Percentiles rank a stretch among this genome's conserved stretches.
Evolutionary conservation across 2,797 vertebrate genomes (phyloP).

Genomic region (Pristis pectinata): DNA sequence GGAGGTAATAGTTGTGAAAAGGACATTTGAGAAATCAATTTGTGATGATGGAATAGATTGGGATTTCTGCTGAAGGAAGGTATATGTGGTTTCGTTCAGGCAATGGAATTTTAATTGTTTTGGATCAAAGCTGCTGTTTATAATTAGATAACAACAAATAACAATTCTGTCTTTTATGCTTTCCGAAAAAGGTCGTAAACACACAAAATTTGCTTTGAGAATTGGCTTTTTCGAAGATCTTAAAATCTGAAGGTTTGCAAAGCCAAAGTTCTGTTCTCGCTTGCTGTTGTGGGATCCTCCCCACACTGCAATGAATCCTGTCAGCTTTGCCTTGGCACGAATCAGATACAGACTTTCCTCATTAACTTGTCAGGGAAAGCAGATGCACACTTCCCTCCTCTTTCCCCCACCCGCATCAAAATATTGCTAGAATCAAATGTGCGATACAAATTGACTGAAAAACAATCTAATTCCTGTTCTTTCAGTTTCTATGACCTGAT

Average conservation of each 20-base stretch:
- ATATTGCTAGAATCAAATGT: not conserved
- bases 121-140: no score
- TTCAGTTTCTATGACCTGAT: not conserved
- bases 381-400: not conserved
- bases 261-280: constrained; percentile 14
- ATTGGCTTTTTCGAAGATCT: not conserved
- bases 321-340: not conserved
- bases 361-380: not conserved
- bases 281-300: not conserved
- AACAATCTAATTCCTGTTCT: not conserved
- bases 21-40: not conserved
- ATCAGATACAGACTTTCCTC: not conserved
- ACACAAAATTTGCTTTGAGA: not conserved
- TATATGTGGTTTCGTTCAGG: not conserved
- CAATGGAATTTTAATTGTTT: not conserved
- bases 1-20: not conserved
- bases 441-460: not conserved
- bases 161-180: not conserved
- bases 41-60: not conserved
- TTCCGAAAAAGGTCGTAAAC: not conserved
- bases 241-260: not conserved
- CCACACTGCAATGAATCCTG: not conserved
- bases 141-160: not conserved
- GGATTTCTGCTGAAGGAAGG: not conserved
- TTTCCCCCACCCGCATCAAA: not conserved